These are phyloP conservation scores for Corythornis cristatus DNA, from an alignment of 2,113 vertebrate species.

Conservation along the genomic window DNA sequence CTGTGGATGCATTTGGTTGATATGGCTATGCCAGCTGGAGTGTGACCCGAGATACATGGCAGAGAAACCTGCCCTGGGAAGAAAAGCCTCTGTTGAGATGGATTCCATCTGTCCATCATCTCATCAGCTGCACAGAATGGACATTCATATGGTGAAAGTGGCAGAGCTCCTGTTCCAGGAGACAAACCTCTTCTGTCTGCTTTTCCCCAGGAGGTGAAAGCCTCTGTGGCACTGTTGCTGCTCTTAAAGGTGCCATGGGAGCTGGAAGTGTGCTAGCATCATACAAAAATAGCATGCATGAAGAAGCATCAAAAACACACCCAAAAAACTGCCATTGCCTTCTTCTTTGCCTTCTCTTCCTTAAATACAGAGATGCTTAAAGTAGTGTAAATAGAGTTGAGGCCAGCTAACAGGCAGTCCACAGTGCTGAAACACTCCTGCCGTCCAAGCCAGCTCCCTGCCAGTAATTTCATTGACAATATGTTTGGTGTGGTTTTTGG, in stretches of 20 bases:
- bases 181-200: constrained; percentile 49
- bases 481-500: constrained; percentile 67
- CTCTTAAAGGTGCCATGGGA: neutral
- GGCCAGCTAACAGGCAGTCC: constrained; percentile 53
- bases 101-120: constrained; percentile 50
- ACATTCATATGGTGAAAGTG: constrained; percentile 34
- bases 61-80: constrained; percentile 33
- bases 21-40: constrained; percentile 9
- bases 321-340: neutral
- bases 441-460: constrained; percentile 42
- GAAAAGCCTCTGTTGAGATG: constrained; percentile 39
- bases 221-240: neutral
- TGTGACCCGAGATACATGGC: neutral
- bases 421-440: constrained; percentile 60
- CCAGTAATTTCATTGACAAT: constrained; percentile 53
- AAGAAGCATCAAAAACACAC: neutral
- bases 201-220: constrained; percentile 16
- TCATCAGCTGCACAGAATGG: constrained; percentile 21
- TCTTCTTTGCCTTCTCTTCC: constrained; percentile 6
- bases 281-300: neutral
- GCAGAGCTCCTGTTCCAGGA: constrained; percentile 13
- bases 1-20: neutral
- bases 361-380: constrained; percentile 33
- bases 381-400: constrained; percentile 18
- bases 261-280: neutral